Base-by-base conservation (phyloP, 64 coral and sea anemone species). In the Acropora yongei region DNA sequence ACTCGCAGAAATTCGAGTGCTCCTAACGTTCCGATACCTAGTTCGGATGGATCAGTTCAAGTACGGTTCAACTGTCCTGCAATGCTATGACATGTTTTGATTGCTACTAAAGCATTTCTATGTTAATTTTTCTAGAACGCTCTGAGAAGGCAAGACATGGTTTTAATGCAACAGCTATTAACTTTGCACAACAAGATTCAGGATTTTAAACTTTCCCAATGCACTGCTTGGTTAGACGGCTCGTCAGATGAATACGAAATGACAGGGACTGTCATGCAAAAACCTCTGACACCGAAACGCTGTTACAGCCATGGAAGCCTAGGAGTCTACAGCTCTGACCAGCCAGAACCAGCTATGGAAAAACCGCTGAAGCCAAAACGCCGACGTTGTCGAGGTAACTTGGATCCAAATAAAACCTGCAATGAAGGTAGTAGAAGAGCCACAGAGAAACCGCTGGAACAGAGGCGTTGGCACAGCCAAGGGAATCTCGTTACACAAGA, bases 151-250 rank as follows among this genome's bases (percentile, higher is more conserved):
- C 92, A 94, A 65, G 92, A 94, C 53, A 88, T 94, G 58, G 78
- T 84, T 3, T 47, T 94, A 49, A 42, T 94, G 3, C 87, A 94
- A 51, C 92, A 94, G 48, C 92, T 94, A 10, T 78, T 94, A 13
- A 94, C 51, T 3, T 79, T 94, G 10, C 89, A 94, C 57, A 88
- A 94, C 49, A 94, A 87, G 42, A 94, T 94, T 17, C 92, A 89
- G 44, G 92, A 94, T 16, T 94, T 94, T 57, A 94, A 94, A 55
- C 72, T 94, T 8, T 63, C 92, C 5, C 92, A 94, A 72, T 41
- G 66, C 61, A 71, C 87, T 7, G 41, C 48, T 6, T 30, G 74
- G 11, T 69, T 19, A 6, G 92, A 94, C 51, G 51, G 51, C 47
- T 94, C 92, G 4, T 89, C 92, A 18, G 87, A 94, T 43, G 91